phyloP scores from a whole-genome alignment of 2,113 vertebrate genomes.

The Xerus inauris region DNA sequence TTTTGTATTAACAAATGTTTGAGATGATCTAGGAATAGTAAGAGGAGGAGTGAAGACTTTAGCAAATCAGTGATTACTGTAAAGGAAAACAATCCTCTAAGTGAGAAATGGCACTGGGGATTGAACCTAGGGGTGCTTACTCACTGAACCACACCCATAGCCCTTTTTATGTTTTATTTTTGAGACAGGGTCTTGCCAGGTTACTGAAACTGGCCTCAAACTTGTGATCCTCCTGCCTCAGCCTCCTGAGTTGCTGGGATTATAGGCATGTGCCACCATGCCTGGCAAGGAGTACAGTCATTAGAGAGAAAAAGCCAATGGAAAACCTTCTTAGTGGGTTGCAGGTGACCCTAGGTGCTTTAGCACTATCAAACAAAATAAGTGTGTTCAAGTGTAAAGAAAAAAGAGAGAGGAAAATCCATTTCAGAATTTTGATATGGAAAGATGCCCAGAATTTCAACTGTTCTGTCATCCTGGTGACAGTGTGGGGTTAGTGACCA shows the following conservation, averaged over 20 bases:
- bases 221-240: too few species aligned
- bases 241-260: too few species aligned
- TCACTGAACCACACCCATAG: too few species aligned
- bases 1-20: neutral
- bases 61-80: constrained; percentile 21
- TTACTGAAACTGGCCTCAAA: too few species aligned
- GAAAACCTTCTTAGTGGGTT: neutral
- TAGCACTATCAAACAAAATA: constrained; percentile 16
- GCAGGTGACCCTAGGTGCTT: neutral
- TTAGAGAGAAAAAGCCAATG: neutral
- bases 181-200: too few species aligned
- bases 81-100: constrained; percentile 19
- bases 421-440: constrained; percentile 41
- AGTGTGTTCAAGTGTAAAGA: neutral
- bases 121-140: too few species aligned
- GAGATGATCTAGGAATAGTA: constrained; percentile 32
- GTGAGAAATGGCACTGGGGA: neutral
- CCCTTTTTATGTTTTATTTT: too few species aligned
- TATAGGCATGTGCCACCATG: too few species aligned
- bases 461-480: neutral
- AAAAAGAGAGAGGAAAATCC: neutral
- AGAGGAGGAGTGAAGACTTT: constrained; percentile 19
- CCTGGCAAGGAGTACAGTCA: neutral
- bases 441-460: neutral
- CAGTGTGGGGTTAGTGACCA: neutral